Base-by-base conservation (phyloP, 2,888 invertebrate genomes). In the Netelia inedita region DNA sequence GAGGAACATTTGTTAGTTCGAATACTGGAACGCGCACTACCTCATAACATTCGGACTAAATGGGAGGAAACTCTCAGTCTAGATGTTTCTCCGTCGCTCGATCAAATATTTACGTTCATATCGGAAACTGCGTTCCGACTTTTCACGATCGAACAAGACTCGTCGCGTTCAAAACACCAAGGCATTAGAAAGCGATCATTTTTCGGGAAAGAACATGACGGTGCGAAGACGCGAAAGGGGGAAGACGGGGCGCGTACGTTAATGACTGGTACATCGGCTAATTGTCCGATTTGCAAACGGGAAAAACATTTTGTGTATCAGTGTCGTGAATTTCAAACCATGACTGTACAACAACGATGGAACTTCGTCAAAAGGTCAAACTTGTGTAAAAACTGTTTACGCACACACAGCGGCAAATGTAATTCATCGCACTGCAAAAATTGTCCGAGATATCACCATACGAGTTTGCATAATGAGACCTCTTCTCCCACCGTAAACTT, bases 161-260 rank as follows among this genome's bases (percentile, higher is more conserved):
- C 69, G 1, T 69, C 69, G 28, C 53, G 69, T 28, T 53, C 53
- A 28, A 23, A 28, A n/a, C 69, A 5, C 3, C 21, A 8, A 10
- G n/a, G n/a, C n/a, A n/a, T n/a, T n/a, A 23, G 1, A 0, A 75
- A 75, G 41, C 61, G 81, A 61, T 19, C 59, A 11, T 21, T 61
- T 11, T 43, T 14, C 19, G 14, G n/a, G 23, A 76, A 53, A 41
- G 76, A 50, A 35, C 41, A 6, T 28, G 10, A 11, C 55, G 53
- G 66, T 14, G 6, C 11, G 3, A 69, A 69, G 8, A n/a, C 57
- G 21, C 68, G 68, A 59, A 2, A 46, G 8, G 19, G 35, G 14
- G 78, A 61, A 46, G 10, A 75, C 28, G 69, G 63, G 21, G 75
- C 63, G 10, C 69, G 82, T 41, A 43, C 82, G 1, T 43, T 82